Conservation (phyloP, 2,113 vertebrate genomes). For the Myanophis thanlyinensis region DNA sequence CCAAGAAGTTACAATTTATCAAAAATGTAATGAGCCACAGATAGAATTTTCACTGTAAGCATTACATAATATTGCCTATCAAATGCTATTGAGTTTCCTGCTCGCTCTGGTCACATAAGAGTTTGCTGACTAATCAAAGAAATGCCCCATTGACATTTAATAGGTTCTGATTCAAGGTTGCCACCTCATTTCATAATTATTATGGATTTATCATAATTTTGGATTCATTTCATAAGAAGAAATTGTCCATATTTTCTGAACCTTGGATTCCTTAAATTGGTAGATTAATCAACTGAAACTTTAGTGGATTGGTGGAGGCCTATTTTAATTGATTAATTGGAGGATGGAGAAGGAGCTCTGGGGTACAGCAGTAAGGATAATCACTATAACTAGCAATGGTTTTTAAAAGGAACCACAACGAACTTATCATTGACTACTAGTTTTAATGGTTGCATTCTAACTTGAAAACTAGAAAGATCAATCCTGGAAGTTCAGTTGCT, state of each 20-base stretch:
- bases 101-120: conserved; percentile 51
- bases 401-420: background rate
- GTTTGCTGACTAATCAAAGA: conserved; percentile 66
- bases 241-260: background rate
- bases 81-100: conserved; percentile 67
- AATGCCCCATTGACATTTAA: conserved; percentile 69
- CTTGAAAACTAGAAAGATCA: background rate
- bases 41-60: conserved; percentile 63
- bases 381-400: background rate
- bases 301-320: background rate
- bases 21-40: conserved; percentile 69
- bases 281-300: background rate
- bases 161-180: conserved; percentile 23
- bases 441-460: background rate
- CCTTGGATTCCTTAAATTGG: background rate
- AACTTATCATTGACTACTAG: background rate
- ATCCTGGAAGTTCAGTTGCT: background rate
- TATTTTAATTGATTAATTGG: background rate
- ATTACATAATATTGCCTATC: conserved; percentile 66
- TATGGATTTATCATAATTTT: background rate
- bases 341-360: background rate
- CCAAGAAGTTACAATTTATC: conserved; percentile 70
- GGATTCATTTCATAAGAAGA: background rate
- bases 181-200: background rate
- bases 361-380: background rate